Percentiles rank a stretch among this genome's conserved stretches.
Evolutionary conservation across 2,797 vertebrate species (phyloP).

Genomic region (Poecilia picta): DNA sequence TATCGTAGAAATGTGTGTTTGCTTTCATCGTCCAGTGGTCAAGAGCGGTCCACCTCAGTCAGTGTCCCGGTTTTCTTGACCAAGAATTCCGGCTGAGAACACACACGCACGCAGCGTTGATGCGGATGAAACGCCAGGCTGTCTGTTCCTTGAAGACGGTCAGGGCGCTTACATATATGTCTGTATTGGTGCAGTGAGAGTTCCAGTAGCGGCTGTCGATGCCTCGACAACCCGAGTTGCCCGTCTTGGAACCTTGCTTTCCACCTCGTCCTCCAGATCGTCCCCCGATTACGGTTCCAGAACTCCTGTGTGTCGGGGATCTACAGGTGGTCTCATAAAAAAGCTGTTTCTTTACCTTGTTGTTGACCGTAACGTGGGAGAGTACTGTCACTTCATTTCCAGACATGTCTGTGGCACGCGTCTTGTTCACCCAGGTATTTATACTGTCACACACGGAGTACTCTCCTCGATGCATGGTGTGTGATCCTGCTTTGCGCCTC

Average conservation of each 20-base stretch:
- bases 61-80: slow-evolving; percentile 73
- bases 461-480: slow-evolving; percentile 90
- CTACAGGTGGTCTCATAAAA: slow-evolving; percentile 97
- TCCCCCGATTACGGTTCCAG: slow-evolving; percentile 35
- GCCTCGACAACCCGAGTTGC: slow-evolving; percentile 89
- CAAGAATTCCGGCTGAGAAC: slow-evolving; percentile 94
- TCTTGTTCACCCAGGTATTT: slow-evolving; percentile 95
- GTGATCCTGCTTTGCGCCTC: slow-evolving; percentile 80
- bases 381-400: slow-evolving; percentile 94
- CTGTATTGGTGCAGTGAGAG: slow-evolving; percentile 97
- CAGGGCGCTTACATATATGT: slow-evolving; percentile 95
- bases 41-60: slow-evolving; percentile 61
- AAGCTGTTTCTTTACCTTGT: slow-evolving; percentile 92
- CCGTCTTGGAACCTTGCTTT: slow-evolving; percentile 79
- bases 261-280: slow-evolving; percentile 39
- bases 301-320: slow-evolving; percentile 65
- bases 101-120: slow-evolving; percentile 95
- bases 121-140: slow-evolving; percentile 94
- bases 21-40: slow-evolving; percentile 62
- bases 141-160: slow-evolving; percentile 90
- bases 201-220: slow-evolving; percentile 97
- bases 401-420: slow-evolving; percentile 91
- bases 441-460: slow-evolving; percentile 96
- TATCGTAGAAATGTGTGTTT: slow-evolving; percentile 66
- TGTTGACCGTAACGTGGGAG: slow-evolving; percentile 92